Percentiles rank a stretch among this genome's conserved stretches.
Conservation (phyloP, 2,888 invertebrate genomes). For the Amiota minor region DNA sequence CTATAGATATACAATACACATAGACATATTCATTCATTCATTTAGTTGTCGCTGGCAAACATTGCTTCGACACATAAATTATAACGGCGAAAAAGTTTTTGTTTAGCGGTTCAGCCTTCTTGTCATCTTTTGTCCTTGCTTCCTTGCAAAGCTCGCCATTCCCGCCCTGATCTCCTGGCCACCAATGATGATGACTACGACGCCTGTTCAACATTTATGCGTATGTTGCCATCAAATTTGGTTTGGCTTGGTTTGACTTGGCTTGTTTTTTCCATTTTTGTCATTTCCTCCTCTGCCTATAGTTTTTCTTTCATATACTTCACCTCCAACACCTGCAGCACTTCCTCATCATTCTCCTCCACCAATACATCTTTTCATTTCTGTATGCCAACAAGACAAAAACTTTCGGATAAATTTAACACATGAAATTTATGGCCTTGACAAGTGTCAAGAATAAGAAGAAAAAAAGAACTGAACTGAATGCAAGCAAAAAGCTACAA, state of each 20-base stretch:
- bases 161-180: not conserved
- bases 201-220: constrained; percentile 8
- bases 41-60: not conserved
- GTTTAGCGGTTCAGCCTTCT: not conserved
- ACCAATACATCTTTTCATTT: not conserved
- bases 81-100: constrained; percentile 15
- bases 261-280: not conserved
- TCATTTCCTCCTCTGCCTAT: not conserved
- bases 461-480: not conserved
- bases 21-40: not conserved
- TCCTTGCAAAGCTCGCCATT: not conserved
- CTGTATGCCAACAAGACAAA: constrained; percentile 3
- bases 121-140: not conserved
- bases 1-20: not conserved
- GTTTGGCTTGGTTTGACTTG: not conserved
- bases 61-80: not conserved
- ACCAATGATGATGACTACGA: not conserved
- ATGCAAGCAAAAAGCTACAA: too few species aligned
- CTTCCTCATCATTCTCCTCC: not conserved
- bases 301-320: not conserved
- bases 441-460: not conserved
- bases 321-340: too few species aligned
- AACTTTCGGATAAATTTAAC: constrained; percentile 21
- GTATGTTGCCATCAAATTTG: not conserved
- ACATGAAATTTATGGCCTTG: constrained; percentile 5